Evolutionary conservation across 2,888 invertebrate species (phyloP), one percentile per base, ranked within the genome.

Genomic region (Cosmorhoe ocellata): DNA sequence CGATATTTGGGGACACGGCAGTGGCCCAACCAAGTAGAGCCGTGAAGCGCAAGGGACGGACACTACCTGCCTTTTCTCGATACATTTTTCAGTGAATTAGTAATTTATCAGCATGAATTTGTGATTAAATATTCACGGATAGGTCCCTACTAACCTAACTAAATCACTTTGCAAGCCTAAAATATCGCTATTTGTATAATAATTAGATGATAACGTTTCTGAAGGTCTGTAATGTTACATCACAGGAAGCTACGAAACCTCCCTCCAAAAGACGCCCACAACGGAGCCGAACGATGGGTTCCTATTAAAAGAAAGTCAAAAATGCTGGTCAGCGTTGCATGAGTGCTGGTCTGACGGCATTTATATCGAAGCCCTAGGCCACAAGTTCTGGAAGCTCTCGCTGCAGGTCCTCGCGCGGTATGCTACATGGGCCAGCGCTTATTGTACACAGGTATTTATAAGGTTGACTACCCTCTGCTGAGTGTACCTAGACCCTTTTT

Each of bases 311-410:
- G 84, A 91, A 53, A 90, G 90, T n/a, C 58, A 79, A 34, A 80
- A 72, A 37, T 89, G 92, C 61, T 92, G 91, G 91, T 76, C 73
- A 34, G 79, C 88, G 2, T 58, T 90, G 10, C 76, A 80, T 27
- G 76, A 81, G 34, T 95, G 97, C 76, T 98, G 98, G 95, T 89
- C 93, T 1, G 92, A 94, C 11, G 94, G 95, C 24, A 92, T 98
- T 5, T 98, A 94, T 78, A 92, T 99, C 41, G 90, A 93, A 14
- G 94, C 96, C 49, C 87, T 97, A 0, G 93, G 93, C 45, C 94
- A 95, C 71, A 95, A 95, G 74, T 97, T 98, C 84, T 96, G 97
- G 93, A 98, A 97, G 81, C 91, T 98, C 5, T 95, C 94, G 12
- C 88, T 98, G 54, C 96, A 98, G 86, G 90, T 98, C 30, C 73